phyloP scores from a whole-genome alignment of 2,888 invertebrate species.

The Octonoba sinensis region DNA sequence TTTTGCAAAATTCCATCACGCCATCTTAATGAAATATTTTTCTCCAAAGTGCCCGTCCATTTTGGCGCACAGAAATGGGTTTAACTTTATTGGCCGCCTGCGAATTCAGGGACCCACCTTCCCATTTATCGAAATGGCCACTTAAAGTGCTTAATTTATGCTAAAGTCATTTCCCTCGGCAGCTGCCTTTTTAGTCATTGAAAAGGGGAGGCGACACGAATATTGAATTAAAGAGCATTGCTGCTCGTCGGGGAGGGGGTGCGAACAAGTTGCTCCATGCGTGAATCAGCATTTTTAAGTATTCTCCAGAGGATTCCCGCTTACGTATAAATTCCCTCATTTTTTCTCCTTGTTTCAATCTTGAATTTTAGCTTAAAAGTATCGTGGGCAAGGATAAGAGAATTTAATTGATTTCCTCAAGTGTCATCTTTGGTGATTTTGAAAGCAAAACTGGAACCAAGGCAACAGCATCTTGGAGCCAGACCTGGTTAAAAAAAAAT shows the following conservation, averaged over 20 bases:
- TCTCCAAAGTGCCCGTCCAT: too few species aligned
- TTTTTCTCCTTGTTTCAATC: not conserved
- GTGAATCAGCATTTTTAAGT: constrained; percentile 63
- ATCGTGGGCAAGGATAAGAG: too few species aligned
- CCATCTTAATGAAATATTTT: too few species aligned
- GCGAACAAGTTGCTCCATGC: constrained; percentile 24
- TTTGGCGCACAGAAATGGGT: constrained; percentile 19
- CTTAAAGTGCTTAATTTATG: constrained; percentile 61
- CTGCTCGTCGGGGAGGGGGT: constrained; percentile 11
- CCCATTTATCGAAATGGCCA: constrained; percentile 60
- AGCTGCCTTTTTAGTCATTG: constrained; percentile 23
- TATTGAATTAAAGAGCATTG: constrained; percentile 59
- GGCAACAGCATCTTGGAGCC: too few species aligned
- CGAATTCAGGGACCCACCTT: constrained; percentile 33
- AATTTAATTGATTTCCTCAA: too few species aligned
- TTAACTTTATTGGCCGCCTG: constrained; percentile 57
- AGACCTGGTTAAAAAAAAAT: too few species aligned
- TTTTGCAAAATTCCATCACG: too few species aligned
- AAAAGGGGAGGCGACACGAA: constrained; percentile 28
- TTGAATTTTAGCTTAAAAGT: too few species aligned
- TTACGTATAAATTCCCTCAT: not conserved
- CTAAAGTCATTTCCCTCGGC: constrained; percentile 49
- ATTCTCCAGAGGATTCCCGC: constrained; percentile 6
- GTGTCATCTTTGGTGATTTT: too few species aligned
- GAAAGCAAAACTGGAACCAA: too few species aligned